A percentile compares a stretch with the other conserved stretches of the same genome.
phyloP scores from a whole-genome alignment of 2,113 vertebrate genomes.

The Microcebus lehilahytsara region DNA sequence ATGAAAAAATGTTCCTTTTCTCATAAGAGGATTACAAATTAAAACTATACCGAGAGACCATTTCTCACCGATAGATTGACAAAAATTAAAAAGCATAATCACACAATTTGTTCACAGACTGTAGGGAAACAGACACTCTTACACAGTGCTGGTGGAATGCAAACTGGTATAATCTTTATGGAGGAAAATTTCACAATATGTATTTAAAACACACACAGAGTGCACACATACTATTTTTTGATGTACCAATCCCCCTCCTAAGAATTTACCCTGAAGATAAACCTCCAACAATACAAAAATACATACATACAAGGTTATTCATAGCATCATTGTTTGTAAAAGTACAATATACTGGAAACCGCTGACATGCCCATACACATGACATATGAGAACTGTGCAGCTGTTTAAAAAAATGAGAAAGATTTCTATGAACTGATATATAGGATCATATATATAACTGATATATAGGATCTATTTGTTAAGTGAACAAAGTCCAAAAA shows the following conservation, averaged over 20 bases:
- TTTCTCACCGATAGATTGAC: neutral
- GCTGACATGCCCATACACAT: neutral
- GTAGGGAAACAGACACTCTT: neutral
- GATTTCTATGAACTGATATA: neutral
- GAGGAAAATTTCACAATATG: neutral
- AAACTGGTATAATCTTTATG: neutral
- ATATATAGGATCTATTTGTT: neutral
- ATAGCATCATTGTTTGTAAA: neutral
- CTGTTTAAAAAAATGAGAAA: neutral
- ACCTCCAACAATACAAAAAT: neutral
- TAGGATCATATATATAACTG: too few relatives aligned
- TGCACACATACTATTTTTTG: neutral
- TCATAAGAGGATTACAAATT: slow-evolving; percentile 44
- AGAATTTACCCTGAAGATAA: slow-evolving; percentile 27
- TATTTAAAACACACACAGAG: neutral
- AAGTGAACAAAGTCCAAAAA: slow-evolving; percentile 17
- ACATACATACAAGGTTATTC: neutral
- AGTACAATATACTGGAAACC: neutral
- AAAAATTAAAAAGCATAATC: slow-evolving; percentile 1
- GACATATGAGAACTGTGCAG: neutral
- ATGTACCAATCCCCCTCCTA: neutral
- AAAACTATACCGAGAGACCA: slow-evolving; percentile 16
- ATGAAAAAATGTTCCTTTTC: neutral
- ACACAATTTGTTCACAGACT: neutral
- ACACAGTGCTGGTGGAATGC: neutral